These are phyloP conservation scores for Xiphophorus maculatus DNA, from an alignment of 2,113 vertebrate species.

Conservation along the genomic window DNA sequence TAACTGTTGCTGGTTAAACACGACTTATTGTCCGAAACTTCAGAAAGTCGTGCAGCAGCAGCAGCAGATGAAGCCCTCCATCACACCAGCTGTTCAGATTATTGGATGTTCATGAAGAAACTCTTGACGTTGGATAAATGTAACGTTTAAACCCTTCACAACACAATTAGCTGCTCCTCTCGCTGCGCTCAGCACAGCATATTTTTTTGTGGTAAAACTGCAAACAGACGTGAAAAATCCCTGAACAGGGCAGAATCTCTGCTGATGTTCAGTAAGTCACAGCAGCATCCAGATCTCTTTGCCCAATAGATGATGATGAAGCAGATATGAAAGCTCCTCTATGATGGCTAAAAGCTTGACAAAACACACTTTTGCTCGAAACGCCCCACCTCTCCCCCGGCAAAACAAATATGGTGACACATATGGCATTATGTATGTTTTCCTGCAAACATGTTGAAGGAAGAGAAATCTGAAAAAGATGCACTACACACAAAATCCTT, in stretches of 20 bases:
- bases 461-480: no score
- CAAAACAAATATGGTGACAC: no score
- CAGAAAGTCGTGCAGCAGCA: not conserved
- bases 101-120: not conserved
- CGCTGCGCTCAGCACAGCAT: not conserved
- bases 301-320: no score
- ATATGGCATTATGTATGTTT: no score
- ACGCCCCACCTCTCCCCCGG: no score
- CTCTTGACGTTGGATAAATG: conserved; percentile 1
- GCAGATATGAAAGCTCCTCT: no score
- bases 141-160: not conserved
- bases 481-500: no score
- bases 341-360: no score
- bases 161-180: not conserved
- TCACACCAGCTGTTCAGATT: not conserved
- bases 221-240: not conserved
- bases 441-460: no score
- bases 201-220: not conserved
- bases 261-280: not conserved
- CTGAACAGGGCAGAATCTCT: not conserved
- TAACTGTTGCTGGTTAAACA: not conserved
- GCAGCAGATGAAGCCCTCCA: conserved; percentile 2
- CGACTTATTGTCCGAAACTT: not conserved
- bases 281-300: no score
- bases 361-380: no score